These are phyloP conservation scores for Ornithorhynchus anatinus DNA, from an alignment of 2,113 vertebrate species.

Conservation along the genomic window DNA sequence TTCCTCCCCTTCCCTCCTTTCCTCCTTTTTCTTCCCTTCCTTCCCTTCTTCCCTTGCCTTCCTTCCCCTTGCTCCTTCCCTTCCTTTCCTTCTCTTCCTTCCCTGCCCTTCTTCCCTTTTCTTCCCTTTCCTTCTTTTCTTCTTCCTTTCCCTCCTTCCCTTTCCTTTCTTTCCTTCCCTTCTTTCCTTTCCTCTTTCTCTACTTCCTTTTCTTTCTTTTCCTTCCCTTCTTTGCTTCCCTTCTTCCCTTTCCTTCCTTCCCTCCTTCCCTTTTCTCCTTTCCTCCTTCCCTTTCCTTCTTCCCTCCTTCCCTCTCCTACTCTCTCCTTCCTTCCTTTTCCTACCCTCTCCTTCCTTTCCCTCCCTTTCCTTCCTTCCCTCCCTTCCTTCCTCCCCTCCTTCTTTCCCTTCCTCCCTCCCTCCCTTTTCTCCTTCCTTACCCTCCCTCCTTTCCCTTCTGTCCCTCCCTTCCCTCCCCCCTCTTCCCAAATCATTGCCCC, in stretches of 20 bases:
- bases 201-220: not conserved
- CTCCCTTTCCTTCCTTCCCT: not conserved
- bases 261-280: not conserved
- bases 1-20: no score
- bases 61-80: not conserved
- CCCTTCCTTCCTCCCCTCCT: not conserved
- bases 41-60: not conserved
- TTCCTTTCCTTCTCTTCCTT: not conserved
- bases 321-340: not conserved
- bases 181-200: not conserved
- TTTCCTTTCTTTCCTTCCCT: slow-evolving; percentile 29
- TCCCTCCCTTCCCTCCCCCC: no score
- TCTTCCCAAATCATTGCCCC: no score
- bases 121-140: not conserved
- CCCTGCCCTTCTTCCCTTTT: not conserved
- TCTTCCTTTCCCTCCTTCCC: not conserved
- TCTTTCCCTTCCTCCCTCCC: rapidly evolving
- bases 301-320: slow-evolving; percentile 10
- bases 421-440: not conserved
- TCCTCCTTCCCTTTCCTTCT: not conserved
- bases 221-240: not conserved
- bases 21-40: slow-evolving; percentile 8
- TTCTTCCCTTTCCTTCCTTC: not conserved
- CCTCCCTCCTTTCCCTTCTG: not conserved
- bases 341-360: not conserved